Percentiles rank a stretch among this genome's conserved stretches.
phyloP scores from a whole-genome alignment of 1,140 invertebrate species.

The Sarcophaga bullata region DNA sequence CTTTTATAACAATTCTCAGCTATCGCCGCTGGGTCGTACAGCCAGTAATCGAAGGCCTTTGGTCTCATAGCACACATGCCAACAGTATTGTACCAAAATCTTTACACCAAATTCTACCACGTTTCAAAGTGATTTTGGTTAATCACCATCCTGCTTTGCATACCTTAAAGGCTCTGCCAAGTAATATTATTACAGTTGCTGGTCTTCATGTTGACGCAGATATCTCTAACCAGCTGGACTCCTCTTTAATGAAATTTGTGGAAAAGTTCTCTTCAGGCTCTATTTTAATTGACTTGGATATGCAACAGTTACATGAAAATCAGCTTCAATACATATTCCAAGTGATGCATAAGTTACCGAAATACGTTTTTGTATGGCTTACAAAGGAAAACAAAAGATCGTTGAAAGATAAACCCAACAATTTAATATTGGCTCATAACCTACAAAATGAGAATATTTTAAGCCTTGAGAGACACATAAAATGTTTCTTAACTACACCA shows the following conservation, averaged over 20 bases:
- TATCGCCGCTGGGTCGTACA: not conserved
- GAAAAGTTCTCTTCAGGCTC: not conserved
- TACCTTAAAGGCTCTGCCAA: not conserved
- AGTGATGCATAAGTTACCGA: not conserved
- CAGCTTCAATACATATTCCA: not conserved
- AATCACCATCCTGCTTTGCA: slow-evolving; percentile 22
- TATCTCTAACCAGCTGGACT: too few relatives aligned
- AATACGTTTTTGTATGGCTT: slow-evolving; percentile 14
- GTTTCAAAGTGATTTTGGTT: slow-evolving; percentile 19
- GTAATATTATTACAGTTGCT: not conserved
- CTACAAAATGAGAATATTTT: not conserved
- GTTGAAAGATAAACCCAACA: not conserved
- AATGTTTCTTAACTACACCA: not conserved
- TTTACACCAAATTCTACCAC: not conserved
- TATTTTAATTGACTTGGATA: slow-evolving; percentile 18
- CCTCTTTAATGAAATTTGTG: not conserved
- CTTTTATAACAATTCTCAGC: not conserved
- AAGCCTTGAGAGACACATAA: not conserved
- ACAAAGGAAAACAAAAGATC: not conserved
- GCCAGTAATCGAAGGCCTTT: slow-evolving; percentile 12
- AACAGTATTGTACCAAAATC: not conserved
- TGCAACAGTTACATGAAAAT: not conserved
- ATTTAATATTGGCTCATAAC: not conserved
- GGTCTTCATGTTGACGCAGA: not conserved
- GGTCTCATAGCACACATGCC: not conserved